Conservation (phyloP, 2,888 invertebrate genomes). For the Rhagophthalmus giganteus region DNA sequence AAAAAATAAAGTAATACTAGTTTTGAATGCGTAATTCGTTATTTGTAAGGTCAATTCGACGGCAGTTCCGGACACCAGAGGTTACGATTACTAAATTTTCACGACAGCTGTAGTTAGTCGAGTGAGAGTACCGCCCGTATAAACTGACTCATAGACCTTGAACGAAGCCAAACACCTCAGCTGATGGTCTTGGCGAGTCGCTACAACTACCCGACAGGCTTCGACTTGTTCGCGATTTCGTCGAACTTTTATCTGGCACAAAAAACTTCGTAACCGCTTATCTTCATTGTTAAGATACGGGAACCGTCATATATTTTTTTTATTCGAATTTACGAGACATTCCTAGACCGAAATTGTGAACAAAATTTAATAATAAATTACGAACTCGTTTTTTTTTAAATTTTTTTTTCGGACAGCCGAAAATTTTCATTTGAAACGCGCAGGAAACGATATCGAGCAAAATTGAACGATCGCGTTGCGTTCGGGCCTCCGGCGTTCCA, state of each 20-base stretch:
- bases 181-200: constrained; percentile 32
- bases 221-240: not conserved
- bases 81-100: constrained; percentile 32
- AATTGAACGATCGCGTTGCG: constrained; percentile 26
- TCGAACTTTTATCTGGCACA: no score
- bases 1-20: constrained; percentile 4
- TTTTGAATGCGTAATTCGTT: constrained; percentile 18
- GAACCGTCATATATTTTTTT: no score
- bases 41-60: constrained; percentile 24
- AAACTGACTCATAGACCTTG: constrained; percentile 48
- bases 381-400: not conserved
- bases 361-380: not conserved
- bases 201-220: not conserved
- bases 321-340: no score
- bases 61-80: constrained; percentile 30
- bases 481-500: constrained; percentile 29
- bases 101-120: constrained; percentile 34
- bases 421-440: constrained; percentile 26
- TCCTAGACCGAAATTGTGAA: not conserved
- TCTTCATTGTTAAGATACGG: no score
- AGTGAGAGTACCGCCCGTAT: constrained; percentile 29
- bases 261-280: no score
- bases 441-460: not conserved
- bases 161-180: constrained; percentile 49
- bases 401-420: not conserved